These are phyloP conservation scores for Bombus balteatus DNA, from an alignment of 1,140 invertebrate species.

Conservation along the genomic window DNA sequence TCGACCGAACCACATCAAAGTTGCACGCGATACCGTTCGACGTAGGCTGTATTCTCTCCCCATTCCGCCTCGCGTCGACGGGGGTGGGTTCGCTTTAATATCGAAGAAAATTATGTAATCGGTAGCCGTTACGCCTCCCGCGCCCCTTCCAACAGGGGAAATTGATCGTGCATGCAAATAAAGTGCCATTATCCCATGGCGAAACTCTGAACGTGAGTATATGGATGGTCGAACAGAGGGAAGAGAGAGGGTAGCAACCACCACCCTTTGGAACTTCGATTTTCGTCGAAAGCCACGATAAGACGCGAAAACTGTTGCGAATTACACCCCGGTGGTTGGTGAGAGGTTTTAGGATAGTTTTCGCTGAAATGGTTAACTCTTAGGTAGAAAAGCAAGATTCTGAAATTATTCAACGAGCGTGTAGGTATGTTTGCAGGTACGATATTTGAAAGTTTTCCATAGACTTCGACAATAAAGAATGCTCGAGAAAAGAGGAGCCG, in stretches of 20 bases:
- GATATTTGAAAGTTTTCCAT: no score
- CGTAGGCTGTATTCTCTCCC: slow-evolving; percentile 28
- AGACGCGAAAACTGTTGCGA: slow-evolving; percentile 32
- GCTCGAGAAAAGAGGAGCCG: no score
- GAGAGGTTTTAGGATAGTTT: neutral
- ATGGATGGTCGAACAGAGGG: slow-evolving; percentile 44
- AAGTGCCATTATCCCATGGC: slow-evolving; percentile 71
- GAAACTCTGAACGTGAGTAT: slow-evolving; percentile 57
- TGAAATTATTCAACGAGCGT: neutral
- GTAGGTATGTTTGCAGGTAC: no score
- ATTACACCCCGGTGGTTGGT: neutral
- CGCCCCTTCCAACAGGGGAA: slow-evolving; percentile 53
- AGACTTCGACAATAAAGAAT: no score
- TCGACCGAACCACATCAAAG: slow-evolving; percentile 80
- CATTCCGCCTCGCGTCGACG: slow-evolving; percentile 1
- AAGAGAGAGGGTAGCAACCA: slow-evolving; percentile 32
- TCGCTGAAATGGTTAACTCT: neutral
- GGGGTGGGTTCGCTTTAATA: slow-evolving; percentile 72
- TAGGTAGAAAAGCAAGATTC: neutral
- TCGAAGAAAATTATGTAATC: slow-evolving; percentile 80
- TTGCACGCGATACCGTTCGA: slow-evolving; percentile 76
- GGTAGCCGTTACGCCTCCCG: slow-evolving; percentile 67
- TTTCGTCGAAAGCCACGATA: slow-evolving; percentile 60
- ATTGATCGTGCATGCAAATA: slow-evolving; percentile 80
- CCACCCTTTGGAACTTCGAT: slow-evolving; percentile 56